These are phyloP conservation scores for Pogoniulus pusillus DNA, from an alignment of 2,797 vertebrate species.

Conservation along the genomic window DNA sequence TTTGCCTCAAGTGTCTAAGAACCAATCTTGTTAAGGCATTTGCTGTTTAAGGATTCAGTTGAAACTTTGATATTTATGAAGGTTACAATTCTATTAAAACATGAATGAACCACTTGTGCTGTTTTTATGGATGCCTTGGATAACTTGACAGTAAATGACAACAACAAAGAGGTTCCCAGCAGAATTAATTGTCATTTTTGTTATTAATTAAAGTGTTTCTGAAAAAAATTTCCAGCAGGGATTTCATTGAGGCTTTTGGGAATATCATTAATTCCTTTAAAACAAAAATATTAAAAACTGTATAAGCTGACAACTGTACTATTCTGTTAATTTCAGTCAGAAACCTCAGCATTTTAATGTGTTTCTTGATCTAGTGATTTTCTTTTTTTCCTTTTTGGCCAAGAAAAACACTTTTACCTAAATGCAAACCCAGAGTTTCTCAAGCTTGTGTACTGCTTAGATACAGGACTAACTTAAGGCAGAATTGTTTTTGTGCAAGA, in stretches of 20 bases:
- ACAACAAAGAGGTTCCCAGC: neutral
- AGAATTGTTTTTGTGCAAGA: neutral
- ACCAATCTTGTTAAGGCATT: neutral
- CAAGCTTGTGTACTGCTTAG: neutral
- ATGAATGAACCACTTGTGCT: neutral
- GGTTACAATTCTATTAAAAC: neutral
- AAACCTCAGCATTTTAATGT: neutral
- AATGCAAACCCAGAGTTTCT: neutral
- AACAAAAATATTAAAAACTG: neutral
- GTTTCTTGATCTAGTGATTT: neutral
- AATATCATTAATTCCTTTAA: neutral
- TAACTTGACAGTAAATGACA: neutral
- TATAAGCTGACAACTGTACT: neutral
- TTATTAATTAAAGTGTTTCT: neutral
- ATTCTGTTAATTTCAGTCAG: neutral
- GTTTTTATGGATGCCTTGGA: neutral
- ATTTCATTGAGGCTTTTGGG: neutral
- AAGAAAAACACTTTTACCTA: neutral
- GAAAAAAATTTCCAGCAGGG: neutral
- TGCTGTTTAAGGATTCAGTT: neutral
- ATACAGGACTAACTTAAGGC: neutral
- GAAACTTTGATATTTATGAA: neutral
- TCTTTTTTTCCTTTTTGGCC: neutral
- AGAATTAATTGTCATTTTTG: neutral
- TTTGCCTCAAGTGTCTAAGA: neutral